phyloP scores from a whole-genome alignment of 2,888 invertebrate genomes.

The Colostygia pectinataria region DNA sequence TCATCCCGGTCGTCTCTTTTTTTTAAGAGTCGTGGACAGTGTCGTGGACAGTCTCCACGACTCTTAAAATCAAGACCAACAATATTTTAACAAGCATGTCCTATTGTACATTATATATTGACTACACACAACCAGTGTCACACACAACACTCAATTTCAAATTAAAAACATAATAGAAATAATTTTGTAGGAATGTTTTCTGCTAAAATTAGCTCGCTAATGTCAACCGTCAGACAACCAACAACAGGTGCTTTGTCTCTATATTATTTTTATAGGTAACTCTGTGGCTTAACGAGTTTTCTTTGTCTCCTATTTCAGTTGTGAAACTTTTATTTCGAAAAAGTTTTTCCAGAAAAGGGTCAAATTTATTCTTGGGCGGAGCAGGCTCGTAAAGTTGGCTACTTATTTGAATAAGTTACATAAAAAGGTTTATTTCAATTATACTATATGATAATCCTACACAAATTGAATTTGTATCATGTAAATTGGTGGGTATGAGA shows the following conservation, averaged over 20 bases:
- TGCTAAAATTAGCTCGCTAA: slow-evolving; percentile 21
- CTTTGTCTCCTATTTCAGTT: slow-evolving; percentile 29
- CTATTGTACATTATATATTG: no score
- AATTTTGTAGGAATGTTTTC: background rate
- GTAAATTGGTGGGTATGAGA: no score
- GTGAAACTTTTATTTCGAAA: slow-evolving; percentile 17
- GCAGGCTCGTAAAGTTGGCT: slow-evolving; percentile 4
- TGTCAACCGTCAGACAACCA: slow-evolving; percentile 15
- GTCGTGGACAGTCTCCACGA: no score
- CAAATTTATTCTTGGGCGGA: slow-evolving; percentile 11
- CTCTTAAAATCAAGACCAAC: no score
- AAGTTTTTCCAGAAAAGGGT: slow-evolving; percentile 7
- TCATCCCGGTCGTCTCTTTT: no score
- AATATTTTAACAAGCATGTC: background rate
- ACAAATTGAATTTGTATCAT: no score
- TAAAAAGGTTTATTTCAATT: no score
- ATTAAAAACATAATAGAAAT: no score
- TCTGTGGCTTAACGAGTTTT: slow-evolving; percentile 21
- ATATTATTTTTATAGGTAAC: background rate
- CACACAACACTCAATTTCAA: no score
- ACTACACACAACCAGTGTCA: no score
- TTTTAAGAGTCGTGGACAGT: no score
- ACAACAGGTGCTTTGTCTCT: slow-evolving; percentile 27
- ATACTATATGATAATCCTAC: no score
- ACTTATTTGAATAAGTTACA: slow-evolving; percentile 3